These are phyloP conservation scores for Sycobia sp. DNA, from an alignment of 1,140 invertebrate species.

Conservation along the genomic window DNA sequence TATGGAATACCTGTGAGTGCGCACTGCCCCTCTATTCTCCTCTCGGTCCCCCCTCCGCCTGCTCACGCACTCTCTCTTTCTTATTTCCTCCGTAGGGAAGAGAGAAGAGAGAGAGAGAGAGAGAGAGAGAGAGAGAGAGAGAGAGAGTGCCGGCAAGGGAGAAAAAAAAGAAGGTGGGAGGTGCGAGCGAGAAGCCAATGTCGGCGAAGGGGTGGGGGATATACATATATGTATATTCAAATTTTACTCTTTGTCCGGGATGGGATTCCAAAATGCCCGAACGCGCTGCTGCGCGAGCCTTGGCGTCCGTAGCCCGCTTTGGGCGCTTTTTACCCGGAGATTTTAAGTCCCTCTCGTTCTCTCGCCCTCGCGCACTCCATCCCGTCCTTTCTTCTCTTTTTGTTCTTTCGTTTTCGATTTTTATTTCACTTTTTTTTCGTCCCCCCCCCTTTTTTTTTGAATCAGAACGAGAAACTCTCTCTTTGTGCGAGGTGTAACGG, in stretches of 20 bases:
- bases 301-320: slow-evolving; percentile 4
- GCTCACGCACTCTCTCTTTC: slow-evolving; percentile 12
- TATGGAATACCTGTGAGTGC: no score
- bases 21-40: not conserved
- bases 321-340: slow-evolving; percentile 8
- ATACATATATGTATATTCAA: slow-evolving; percentile 26
- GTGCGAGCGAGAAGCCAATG: slow-evolving; percentile 12
- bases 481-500: not conserved
- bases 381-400: no score
- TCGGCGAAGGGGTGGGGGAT: not conserved
- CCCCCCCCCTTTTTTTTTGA: not conserved
- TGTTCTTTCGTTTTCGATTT: no score
- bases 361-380: not conserved
- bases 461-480: not conserved
- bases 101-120: not conserved
- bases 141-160: no score
- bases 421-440: not conserved
- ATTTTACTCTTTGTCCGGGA: slow-evolving; percentile 27
- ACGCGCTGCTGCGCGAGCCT: no score
- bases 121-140: not conserved
- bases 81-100: not conserved
- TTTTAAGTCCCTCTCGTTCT: not conserved
- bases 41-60: not conserved
- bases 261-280: slow-evolving; percentile 23
- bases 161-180: not conserved